Evolutionary conservation across 2,113 vertebrate genomes (phyloP), one percentile per base, ranked within the genome.

Genomic region (Serilophus lunatus): DNA sequence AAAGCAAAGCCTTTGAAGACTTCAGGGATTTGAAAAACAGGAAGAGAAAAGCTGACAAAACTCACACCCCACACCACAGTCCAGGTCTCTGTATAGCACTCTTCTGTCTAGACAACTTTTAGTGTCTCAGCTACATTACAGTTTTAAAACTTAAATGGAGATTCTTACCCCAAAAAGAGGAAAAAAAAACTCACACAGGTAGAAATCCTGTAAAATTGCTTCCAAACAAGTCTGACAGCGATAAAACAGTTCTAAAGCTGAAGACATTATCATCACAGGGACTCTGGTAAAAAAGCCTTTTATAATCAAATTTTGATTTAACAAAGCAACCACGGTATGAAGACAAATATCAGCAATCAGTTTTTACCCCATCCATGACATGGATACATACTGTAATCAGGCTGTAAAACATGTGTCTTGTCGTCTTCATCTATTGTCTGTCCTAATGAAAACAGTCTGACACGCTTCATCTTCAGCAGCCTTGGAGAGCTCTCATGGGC

Each of bases 391-490:
- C 90, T 95, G 94, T 36, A 63, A 71, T 33, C 33, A 51, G 78
- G 68, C 51, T 42, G 82, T 57, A 74, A 66, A 70, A 68, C 45
- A 68, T 12, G 7, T 13, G 61, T 68, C 78, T 81, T 88, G 33
- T 88, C 93, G 1, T 98, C 98, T 90, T 97, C 97, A 51, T 98
- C 98, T 82, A 98, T 95, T 61, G 97, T 97, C 68, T 98, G 98
- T 77, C 98, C 98, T 96, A 99, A 97, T 2, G 98, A 95, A 53
- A 99, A 97, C 42, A 98, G 97, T 42, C 97, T 97, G 71, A 99
- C 97, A 26, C 98, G 97, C 92, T 97, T 99, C 96, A 99, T 98
- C 94, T 98, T 98, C 79, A 99, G 97, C 7, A 99, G 98, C 82
- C 98, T 98, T 31, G 99, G 98, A 24, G 98, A 98, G 5, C 96